Evolutionary conservation across 1,140 invertebrate genomes (phyloP), one percentile per base, ranked within the genome.

Genomic region (Pogonomyrmex californicus): DNA sequence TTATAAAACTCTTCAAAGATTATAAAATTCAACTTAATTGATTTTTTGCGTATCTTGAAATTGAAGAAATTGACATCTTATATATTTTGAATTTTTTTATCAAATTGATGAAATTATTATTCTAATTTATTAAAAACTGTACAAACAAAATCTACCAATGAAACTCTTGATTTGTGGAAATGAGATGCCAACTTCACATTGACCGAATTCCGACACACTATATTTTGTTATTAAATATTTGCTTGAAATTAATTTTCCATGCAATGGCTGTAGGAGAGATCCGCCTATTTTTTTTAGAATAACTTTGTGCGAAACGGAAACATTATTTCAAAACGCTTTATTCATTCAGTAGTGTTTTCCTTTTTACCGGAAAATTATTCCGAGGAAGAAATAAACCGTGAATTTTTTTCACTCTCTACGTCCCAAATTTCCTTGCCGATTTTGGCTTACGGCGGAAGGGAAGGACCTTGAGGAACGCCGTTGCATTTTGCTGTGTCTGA

Each of bases 391-490:
- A 36, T 17, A 65, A 49, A 70, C 49, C 33, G 6, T 23, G n/a
- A 17, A 17, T 66, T 47, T 12, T n/a, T n/a, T n/a, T n/a, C 17
- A 1, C 38, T 17, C 5, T 4, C 30, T 17, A 10, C 17, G 23
- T n/a, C 6, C 12, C 5, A 41, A 41, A n/a, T 60, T 60, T 1
- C 7, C 1, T 12, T 30, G 51, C 47, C 10, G 30, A 2, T 56
- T 12, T 6, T 4, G 51, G 58, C 41, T 23, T n/a, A 58, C 4
- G 51, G 41, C 51, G 71, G 12, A 23, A 10, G 41, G 10, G n/a
- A 76, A 58, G 58, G 12, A 54, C 62, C 49, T 83, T 75, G 54
- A 47, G n/a, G 38, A 60, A 10, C 14, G 38, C 6, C 47, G 47
- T 23, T 56, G 30, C 36, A 66, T 36, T 51, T 58, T 6, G 51